phyloP scores from a whole-genome alignment of 2,888 invertebrate genomes.

The Melitaea athalia region DNA sequence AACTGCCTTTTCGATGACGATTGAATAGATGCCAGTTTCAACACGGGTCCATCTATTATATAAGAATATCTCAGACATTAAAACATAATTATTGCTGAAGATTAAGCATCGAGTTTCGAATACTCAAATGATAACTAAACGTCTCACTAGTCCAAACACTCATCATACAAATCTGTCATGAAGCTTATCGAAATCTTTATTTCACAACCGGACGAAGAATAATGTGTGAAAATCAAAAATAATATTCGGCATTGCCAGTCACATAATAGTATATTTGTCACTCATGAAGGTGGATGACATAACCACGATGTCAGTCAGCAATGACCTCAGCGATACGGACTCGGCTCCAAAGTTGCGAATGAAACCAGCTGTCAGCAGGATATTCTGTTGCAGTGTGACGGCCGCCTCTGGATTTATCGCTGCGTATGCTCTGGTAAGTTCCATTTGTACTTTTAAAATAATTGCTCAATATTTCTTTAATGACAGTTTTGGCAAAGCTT shows the following conservation, averaged over 20 bases:
- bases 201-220: neutral
- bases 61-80: neutral
- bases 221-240: neutral
- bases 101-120: neutral
- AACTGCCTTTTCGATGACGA: slow-evolving; percentile 28
- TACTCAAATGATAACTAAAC: neutral
- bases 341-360: slow-evolving; percentile 61
- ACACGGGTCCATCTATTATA: neutral
- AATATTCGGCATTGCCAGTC: slow-evolving; percentile 2
- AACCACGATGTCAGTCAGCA: slow-evolving; percentile 65
- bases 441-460: neutral
- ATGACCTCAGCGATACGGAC: slow-evolving; percentile 66
- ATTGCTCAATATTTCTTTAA: neutral
- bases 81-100: slow-evolving; percentile 4
- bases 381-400: slow-evolving; percentile 79
- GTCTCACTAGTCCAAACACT: neutral
- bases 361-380: slow-evolving; percentile 74
- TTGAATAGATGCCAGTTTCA: slow-evolving; percentile 26
- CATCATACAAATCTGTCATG: neutral
- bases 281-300: slow-evolving; percentile 33
- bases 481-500: no score
- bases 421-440: slow-evolving; percentile 76
- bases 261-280: neutral
- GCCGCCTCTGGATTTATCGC: slow-evolving; percentile 78
- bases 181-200: neutral